Percentiles rank a stretch among this genome's conserved stretches.
phyloP scores from a whole-genome alignment of 2,113 vertebrate species.

The Aegotheles bennettii region DNA sequence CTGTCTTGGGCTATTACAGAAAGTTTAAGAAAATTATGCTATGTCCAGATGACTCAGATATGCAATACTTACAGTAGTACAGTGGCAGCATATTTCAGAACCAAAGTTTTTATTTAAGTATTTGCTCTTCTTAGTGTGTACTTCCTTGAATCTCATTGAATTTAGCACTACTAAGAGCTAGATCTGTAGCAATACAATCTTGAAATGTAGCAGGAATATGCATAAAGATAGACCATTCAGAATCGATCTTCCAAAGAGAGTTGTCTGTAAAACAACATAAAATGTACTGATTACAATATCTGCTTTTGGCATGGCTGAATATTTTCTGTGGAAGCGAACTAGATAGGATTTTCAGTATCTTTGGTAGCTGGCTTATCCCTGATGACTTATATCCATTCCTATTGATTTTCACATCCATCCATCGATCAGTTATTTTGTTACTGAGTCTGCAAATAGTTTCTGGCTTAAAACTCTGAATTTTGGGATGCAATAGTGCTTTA shows the following conservation, averaged over 20 bases:
- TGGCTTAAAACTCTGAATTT: background rate
- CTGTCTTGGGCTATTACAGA: background rate
- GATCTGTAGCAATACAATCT: background rate
- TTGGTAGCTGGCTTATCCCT: background rate
- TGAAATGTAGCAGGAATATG: background rate
- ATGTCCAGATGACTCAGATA: background rate
- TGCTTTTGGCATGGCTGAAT: background rate
- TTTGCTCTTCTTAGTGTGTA: background rate
- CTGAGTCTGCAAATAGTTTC: background rate
- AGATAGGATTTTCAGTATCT: background rate
- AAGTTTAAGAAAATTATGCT: background rate
- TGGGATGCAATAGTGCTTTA: background rate
- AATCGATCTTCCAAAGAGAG: background rate
- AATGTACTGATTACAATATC: background rate
- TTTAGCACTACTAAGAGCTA: background rate
- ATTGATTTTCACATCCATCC: background rate
- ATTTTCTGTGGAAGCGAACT: background rate
- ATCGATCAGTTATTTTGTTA: background rate
- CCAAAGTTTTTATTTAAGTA: background rate
- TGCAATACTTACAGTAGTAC: background rate
- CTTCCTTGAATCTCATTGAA: background rate
- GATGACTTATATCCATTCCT: background rate
- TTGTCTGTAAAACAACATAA: background rate
- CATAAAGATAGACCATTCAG: background rate
- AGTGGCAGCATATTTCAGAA: background rate